These are phyloP conservation scores for Pogonomyrmex barbatus DNA, from an alignment of 1,140 invertebrate species.

Conservation along the genomic window DNA sequence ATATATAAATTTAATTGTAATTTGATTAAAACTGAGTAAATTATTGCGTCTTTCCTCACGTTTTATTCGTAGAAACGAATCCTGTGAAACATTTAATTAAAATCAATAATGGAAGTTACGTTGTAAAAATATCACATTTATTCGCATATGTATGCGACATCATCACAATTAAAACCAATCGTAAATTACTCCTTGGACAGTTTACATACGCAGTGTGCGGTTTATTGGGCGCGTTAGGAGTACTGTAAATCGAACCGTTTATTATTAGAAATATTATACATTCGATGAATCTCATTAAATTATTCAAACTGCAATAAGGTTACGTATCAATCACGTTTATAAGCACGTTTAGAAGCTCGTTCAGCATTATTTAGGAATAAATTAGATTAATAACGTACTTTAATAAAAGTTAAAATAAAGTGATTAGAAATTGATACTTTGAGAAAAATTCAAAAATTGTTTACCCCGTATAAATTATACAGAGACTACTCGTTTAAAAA, in stretches of 20 bases:
- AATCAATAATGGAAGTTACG: conserved; percentile 17
- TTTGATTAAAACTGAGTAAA: background rate
- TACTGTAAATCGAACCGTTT: conserved; percentile 9
- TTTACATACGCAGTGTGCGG: conserved; percentile 8
- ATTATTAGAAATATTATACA: conserved; percentile 46
- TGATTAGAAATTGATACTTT: conserved; percentile 25
- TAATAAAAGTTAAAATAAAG: background rate
- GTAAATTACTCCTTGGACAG: background rate
- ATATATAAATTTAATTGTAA: conserved; percentile 17
- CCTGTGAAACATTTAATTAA: background rate
- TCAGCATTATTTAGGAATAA: conserved; percentile 16
- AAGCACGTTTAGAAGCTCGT: conserved; percentile 27
- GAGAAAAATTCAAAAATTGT: background rate
- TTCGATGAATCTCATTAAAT: conserved; percentile 43
- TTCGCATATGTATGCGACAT: background rate
- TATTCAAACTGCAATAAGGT: conserved; percentile 26
- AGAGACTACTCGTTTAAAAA: conserved; percentile 4
- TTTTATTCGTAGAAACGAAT: conserved; percentile 17
- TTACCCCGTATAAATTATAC: background rate
- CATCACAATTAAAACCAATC: conserved; percentile 36
- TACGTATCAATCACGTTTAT: conserved; percentile 24
- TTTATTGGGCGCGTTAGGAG: conserved; percentile 24
- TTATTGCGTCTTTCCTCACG: background rate
- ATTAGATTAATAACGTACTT: background rate
- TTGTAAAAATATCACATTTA: conserved; percentile 14